Evolutionary conservation across 2,888 invertebrate species (phyloP).

Genomic region (Eristalis pertinax): DNA sequence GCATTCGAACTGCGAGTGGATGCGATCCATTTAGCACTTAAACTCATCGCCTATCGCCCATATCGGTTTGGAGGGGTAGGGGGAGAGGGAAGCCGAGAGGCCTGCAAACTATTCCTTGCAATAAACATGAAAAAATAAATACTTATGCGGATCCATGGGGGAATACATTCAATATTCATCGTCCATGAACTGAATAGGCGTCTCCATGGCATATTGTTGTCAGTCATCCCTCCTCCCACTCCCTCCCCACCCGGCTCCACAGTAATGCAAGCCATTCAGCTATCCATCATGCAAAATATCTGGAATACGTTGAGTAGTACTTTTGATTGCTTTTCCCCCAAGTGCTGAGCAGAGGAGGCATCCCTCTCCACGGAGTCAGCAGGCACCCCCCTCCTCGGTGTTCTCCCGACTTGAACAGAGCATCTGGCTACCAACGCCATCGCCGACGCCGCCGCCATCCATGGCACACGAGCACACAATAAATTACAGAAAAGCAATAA

Average conservation of each 20-base stretch:
- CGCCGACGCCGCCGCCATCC: constrained; percentile 24
- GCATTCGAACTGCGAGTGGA: background rate
- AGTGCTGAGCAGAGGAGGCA: constrained; percentile 22
- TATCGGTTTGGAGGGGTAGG: no score
- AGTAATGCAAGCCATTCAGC: constrained; percentile 60
- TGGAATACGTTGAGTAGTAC: constrained; percentile 67
- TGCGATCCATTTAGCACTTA: constrained; percentile 33
- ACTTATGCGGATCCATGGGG: background rate
- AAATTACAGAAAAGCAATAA: constrained; percentile 69
- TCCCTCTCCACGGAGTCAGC: background rate
- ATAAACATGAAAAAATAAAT: constrained; percentile 32
- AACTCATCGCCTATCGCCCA: background rate
- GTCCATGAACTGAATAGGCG: constrained; percentile 56
- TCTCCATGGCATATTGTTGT: constrained; percentile 28
- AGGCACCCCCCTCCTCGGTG: background rate
- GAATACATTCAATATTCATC: constrained; percentile 34
- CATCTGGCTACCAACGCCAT: constrained; percentile 35
- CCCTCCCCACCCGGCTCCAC: constrained; percentile 13
- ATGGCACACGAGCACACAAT: constrained; percentile 44
- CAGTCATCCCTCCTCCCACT: background rate
- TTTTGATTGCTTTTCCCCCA: constrained; percentile 68
- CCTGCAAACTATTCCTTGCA: constrained; percentile 13
- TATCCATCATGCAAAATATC: constrained; percentile 68
- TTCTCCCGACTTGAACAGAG: constrained; percentile 20
- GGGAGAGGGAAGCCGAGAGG: background rate